Percentiles rank a stretch among this genome's conserved stretches.
Conservation (phyloP, 2,113 vertebrate species). For the Rhinoderma darwinii region DNA sequence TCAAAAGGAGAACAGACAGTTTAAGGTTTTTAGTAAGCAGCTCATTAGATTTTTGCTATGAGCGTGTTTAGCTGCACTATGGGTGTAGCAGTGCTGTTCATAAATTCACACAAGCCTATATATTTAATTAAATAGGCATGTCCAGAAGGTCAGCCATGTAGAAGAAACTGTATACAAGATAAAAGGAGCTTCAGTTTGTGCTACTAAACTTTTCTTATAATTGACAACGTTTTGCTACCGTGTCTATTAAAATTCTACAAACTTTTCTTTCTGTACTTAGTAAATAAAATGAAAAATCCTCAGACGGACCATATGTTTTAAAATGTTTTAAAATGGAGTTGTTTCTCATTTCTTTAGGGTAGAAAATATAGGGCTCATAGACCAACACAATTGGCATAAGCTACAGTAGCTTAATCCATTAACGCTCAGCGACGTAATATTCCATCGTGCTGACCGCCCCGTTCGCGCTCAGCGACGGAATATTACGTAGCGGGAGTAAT, state of each 20-base stretch:
- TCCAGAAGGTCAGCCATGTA: conserved; percentile 10
- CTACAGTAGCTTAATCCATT: too few species aligned
- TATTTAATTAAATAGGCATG: conserved; percentile 25
- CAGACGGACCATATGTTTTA: too few species aligned
- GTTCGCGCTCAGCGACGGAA: too few species aligned
- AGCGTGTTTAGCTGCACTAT: not conserved
- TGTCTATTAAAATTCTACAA: not conserved
- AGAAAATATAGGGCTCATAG: too few species aligned
- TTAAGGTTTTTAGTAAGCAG: not conserved
- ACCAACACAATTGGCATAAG: too few species aligned
- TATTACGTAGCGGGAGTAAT: too few species aligned
- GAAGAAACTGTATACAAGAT: conserved; percentile 2
- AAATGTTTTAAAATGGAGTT: too few species aligned
- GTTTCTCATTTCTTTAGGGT: too few species aligned
- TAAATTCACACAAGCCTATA: not conserved
- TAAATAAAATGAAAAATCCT: too few species aligned
- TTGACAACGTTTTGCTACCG: not conserved
- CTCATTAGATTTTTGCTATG: conserved; percentile 15
- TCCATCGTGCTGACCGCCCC: too few species aligned
- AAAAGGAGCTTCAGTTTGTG: not conserved
- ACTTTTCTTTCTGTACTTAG: not conserved
- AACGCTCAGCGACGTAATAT: too few species aligned
- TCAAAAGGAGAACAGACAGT: not conserved
- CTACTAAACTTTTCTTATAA: not conserved
- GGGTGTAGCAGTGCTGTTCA: not conserved